These are phyloP conservation scores for Eupithecia tripunctaria DNA, from an alignment of 2,888 invertebrate species.

Conservation along the genomic window DNA sequence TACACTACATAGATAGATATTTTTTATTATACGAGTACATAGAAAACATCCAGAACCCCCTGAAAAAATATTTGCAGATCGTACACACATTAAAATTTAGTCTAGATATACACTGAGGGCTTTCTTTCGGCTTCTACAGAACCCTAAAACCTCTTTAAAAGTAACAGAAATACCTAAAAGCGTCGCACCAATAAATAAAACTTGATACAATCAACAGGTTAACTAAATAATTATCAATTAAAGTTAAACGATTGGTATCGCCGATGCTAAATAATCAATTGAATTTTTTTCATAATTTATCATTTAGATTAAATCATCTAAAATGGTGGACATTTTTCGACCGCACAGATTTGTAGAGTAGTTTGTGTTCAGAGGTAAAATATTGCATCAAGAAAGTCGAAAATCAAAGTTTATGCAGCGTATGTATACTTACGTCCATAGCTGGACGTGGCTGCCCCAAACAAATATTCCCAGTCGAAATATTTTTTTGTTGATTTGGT, in stretches of 20 bases:
- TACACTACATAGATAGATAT: no score
- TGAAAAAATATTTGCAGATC: no score
- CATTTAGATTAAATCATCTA: constrained; percentile 71
- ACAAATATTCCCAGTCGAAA: no score
- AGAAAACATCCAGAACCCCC: no score
- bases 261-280: constrained; percentile 74
- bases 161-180: constrained; percentile 46
- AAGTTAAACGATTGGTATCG: constrained; percentile 69
- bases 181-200: constrained; percentile 43
- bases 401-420: no score
- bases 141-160: constrained; percentile 33
- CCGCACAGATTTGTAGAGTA: constrained; percentile 63
- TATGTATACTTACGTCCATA: background rate
- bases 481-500: no score
- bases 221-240: constrained; percentile 74
- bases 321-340: constrained; percentile 68
- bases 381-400: no score
- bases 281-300: constrained; percentile 78
- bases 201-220: constrained; percentile 54
- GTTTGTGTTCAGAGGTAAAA: constrained; percentile 38
- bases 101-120: background rate
- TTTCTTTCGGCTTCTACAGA: background rate
- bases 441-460: background rate
- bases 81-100: no score
- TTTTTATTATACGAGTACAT: no score